A percentile compares a stretch with the other conserved stretches of the same genome.
These are phyloP conservation scores for Kradibia gibbosae DNA, from an alignment of 1,140 invertebrate genomes.

Conservation along the genomic window DNA sequence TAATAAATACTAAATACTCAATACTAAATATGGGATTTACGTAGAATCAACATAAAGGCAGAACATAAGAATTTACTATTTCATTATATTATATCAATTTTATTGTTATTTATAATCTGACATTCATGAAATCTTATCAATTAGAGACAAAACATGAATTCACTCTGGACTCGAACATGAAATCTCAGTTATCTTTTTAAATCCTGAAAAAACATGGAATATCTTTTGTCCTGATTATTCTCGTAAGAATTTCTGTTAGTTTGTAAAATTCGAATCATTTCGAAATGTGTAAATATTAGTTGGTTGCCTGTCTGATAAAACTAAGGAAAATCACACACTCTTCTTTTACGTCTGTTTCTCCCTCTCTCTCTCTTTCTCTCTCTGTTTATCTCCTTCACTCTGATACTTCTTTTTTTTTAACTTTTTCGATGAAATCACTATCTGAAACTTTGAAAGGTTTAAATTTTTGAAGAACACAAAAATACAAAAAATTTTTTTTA, in stretches of 20 bases:
- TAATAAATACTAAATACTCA: too few relatives aligned
- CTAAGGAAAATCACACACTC: background rate
- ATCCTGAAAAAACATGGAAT: background rate
- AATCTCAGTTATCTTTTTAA: background rate
- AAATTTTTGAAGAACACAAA: too few relatives aligned
- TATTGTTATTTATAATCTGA: too few relatives aligned
- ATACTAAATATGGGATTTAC: too few relatives aligned
- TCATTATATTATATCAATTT: too few relatives aligned
- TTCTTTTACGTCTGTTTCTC: background rate
- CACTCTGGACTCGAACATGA: background rate
- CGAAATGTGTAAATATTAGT: background rate
- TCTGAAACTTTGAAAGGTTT: too few relatives aligned
- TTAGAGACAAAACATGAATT: background rate
- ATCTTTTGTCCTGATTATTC: background rate
- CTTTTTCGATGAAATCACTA: too few relatives aligned
- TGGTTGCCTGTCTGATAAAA: too few relatives aligned
- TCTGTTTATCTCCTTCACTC: background rate
- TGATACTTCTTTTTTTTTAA: too few relatives aligned
- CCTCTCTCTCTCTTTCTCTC: background rate
- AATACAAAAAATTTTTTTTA: background rate
- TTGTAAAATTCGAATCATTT: background rate
- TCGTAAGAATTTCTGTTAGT: background rate
- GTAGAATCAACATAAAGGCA: too few relatives aligned
- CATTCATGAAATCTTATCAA: constrained; percentile 10
- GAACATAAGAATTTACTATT: too few relatives aligned